These are phyloP conservation scores for Heliconius ismenius DNA, from an alignment of 2,888 invertebrate species.

Conservation along the genomic window DNA sequence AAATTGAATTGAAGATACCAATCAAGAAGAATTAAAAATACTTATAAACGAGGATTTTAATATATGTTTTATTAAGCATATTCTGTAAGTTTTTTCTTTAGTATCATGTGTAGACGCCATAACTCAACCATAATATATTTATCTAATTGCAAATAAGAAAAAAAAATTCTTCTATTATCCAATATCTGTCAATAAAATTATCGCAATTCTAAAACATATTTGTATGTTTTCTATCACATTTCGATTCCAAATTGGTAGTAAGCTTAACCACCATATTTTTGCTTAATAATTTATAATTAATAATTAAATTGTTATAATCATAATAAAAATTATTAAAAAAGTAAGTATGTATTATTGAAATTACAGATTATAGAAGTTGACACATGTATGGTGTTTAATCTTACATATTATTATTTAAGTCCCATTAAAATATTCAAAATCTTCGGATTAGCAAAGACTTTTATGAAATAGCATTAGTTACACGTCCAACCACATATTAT, in stretches of 20 bases:
- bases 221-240: not conserved
- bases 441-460: not conserved
- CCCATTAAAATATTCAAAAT: not conserved
- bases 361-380: constrained; percentile 1
- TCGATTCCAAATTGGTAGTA: constrained; percentile 33
- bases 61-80: not conserved
- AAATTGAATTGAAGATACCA: not conserved
- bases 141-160: too few species aligned
- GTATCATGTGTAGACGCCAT: not conserved
- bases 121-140: not conserved
- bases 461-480: not conserved
- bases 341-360: not conserved
- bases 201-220: too few species aligned
- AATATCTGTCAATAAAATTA: too few species aligned
- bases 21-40: not conserved
- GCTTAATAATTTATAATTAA: too few species aligned
- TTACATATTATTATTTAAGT: constrained; percentile 25
- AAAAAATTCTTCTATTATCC: too few species aligned
- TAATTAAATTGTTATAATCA: not conserved
- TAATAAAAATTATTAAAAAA: not conserved
- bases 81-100: not conserved
- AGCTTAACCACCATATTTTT: constrained; percentile 36
- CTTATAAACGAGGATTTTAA: not conserved
- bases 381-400: constrained; percentile 33
- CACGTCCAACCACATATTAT: constrained; percentile 47